Evolutionary conservation across 2,797 vertebrate genomes (phyloP), one percentile per base, ranked within the genome.

Genomic region (Eulemur rubriventer): DNA sequence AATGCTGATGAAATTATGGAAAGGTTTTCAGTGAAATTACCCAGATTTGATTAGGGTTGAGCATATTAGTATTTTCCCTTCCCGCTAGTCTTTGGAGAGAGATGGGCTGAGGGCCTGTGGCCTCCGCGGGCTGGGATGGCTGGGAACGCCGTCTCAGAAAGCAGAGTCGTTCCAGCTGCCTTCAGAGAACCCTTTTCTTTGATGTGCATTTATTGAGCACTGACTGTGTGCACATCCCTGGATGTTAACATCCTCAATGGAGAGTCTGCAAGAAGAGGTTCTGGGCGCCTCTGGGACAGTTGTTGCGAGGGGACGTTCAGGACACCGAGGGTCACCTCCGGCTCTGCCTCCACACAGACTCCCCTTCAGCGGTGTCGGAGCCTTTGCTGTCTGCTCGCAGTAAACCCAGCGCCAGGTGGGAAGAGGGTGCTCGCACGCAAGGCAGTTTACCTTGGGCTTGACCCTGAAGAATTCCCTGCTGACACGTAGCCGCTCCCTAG

Each of bases 1-100:
- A 97, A 43, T 5, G 69, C 97, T 98, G 98, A 98, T 98, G 97
- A 52, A 96, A 98, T 98, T 96, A 98, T 81, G 96, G 97, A 41
- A 43, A 86, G 96, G 92, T 98, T 98, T 92, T 94, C 41, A 76
- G 91, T 96, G 79, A 96, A 98, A 97, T 96, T 91, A 97, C 38
- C 92, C 92, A 95, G 96, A 95, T 97, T 97, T 14, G 43, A 97
- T 98, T 96, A 96, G 0, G 81, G 75, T 75, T 35, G 81, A 92
- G 0, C 55, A 16, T 65, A 52, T 96, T 98, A 97, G 98, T 98
- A 96, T 92, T 85, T 46, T 35, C 88, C 70, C 61, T 73, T 96
- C 61, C 9, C 10, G 20, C 38, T 4, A 28, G 86, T 83, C 95
- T 55, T 89, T 72, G 91, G 81, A 83, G 93, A 92, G 75, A 38